Percentiles rank a stretch among this genome's conserved stretches.
These are phyloP conservation scores for Prionace glauca DNA, from an alignment of 2,797 vertebrate species.

Conservation along the genomic window DNA sequence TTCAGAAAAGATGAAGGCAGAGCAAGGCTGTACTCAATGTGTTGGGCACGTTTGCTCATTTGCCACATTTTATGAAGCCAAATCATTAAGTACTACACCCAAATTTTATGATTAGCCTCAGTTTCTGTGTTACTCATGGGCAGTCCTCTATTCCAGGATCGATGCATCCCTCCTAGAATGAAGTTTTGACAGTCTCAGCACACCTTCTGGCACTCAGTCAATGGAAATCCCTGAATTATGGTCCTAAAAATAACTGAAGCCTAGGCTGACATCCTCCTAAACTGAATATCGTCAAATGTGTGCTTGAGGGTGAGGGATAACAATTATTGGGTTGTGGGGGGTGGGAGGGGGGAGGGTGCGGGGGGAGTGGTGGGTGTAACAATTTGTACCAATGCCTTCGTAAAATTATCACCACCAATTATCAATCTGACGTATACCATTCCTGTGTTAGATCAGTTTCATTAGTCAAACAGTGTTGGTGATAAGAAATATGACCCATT, in stretches of 20 bases:
- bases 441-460: not conserved
- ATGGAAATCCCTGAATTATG: not conserved
- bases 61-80: not conserved
- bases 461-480: not conserved
- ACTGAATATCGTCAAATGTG: not conserved
- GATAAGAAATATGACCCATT: not conserved
- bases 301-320: not conserved
- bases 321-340: too few species aligned
- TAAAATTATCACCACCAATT: not conserved
- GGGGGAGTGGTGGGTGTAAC: not conserved
- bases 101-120: not conserved
- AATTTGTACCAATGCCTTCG: not conserved
- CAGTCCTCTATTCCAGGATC: not conserved
- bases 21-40: not conserved
- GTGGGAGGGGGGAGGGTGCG: too few species aligned
- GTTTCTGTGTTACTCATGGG: not conserved
- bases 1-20: not conserved
- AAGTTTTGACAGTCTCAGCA: not conserved
- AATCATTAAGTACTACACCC: not conserved
- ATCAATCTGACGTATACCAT: not conserved
- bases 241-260: not conserved
- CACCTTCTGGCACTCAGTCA: not conserved
- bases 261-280: not conserved
- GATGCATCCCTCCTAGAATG: not conserved
- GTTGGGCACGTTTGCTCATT: not conserved